Percentiles rank a stretch among this genome's conserved stretches.
Evolutionary conservation across 2,113 vertebrate genomes (phyloP).

Genomic region (Haemorhous mexicanus): DNA sequence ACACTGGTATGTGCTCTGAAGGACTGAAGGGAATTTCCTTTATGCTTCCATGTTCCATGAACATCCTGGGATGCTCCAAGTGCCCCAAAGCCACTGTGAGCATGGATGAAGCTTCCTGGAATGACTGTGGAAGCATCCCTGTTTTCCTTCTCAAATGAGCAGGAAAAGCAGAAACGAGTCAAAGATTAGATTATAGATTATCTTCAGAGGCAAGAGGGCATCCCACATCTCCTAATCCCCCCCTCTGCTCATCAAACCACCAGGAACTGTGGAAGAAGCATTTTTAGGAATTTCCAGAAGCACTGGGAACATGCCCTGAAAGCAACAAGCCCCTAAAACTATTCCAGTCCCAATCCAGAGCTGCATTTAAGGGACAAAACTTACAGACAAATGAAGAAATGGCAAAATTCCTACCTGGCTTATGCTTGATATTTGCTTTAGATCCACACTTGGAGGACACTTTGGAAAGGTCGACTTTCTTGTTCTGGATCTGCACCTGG

Average conservation of each 20-base stretch:
- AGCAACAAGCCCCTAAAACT: background rate
- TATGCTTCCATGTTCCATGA: background rate
- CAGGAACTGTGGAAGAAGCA: background rate
- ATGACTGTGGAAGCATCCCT: accelerated
- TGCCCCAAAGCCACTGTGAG: background rate
- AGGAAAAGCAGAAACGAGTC: background rate
- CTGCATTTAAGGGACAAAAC: accelerated
- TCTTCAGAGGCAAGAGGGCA: background rate
- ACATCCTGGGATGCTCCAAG: background rate
- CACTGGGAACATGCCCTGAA: background rate
- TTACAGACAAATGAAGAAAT: background rate
- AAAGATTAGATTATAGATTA: background rate
- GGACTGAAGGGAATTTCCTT: background rate
- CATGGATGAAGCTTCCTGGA: background rate
- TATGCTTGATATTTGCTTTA: conserved; percentile 91
- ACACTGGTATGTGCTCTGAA: background rate
- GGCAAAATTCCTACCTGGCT: conserved; percentile 79
- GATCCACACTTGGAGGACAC: conserved; percentile 95
- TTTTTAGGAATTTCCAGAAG: background rate
- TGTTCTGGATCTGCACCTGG: conserved; percentile 93
- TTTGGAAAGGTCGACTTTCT: conserved; percentile 93
- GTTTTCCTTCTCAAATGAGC: background rate
- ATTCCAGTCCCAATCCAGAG: background rate
- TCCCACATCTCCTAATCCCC: background rate
- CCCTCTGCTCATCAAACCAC: background rate